phyloP scores from a whole-genome alignment of 1,140 invertebrate species.

The Drosophila willistoni region DNA sequence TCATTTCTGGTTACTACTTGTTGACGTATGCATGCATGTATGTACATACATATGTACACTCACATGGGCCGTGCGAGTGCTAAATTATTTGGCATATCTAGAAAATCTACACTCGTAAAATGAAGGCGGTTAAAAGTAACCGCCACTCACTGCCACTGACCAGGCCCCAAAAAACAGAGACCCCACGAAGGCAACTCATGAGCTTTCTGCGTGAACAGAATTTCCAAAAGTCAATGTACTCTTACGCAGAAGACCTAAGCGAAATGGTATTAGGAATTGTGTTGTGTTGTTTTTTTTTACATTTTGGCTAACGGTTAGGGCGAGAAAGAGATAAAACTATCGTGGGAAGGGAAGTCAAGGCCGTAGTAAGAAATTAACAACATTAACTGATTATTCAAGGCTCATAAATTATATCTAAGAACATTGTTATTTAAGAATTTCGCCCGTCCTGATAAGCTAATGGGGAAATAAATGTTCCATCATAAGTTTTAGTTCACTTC shows the following conservation, averaged over 20 bases:
- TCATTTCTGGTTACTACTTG: conserved; percentile 57
- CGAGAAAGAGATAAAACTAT: conserved; percentile 2
- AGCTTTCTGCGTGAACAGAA: conserved; percentile 8
- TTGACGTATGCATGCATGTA: not conserved
- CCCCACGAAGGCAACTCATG: conserved; percentile 8
- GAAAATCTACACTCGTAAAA: conserved; percentile 14
- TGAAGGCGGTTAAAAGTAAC: not conserved
- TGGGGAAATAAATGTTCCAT: too few species aligned
- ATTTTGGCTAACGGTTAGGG: conserved; percentile 5
- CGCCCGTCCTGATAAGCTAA: too few species aligned
- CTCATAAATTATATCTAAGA: too few species aligned
- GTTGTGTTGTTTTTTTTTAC: not conserved
- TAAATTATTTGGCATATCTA: conserved; percentile 58
- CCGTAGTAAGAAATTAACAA: not conserved
- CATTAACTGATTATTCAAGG: too few species aligned
- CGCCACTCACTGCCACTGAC: not conserved
- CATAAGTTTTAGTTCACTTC: too few species aligned
- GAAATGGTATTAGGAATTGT: conserved; percentile 6
- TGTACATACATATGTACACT: conserved; percentile 26
- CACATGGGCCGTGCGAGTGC: conserved; percentile 62
- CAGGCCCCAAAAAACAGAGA: not conserved
- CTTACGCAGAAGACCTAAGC: not conserved
- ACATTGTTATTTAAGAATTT: too few species aligned
- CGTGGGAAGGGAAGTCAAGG: conserved; percentile 3
- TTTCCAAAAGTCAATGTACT: conserved; percentile 20